A percentile compares a stretch with the other conserved stretches of the same genome.
Conservation (phyloP, 2,797 vertebrate genomes). For the Sylvilagus floridanus region DNA sequence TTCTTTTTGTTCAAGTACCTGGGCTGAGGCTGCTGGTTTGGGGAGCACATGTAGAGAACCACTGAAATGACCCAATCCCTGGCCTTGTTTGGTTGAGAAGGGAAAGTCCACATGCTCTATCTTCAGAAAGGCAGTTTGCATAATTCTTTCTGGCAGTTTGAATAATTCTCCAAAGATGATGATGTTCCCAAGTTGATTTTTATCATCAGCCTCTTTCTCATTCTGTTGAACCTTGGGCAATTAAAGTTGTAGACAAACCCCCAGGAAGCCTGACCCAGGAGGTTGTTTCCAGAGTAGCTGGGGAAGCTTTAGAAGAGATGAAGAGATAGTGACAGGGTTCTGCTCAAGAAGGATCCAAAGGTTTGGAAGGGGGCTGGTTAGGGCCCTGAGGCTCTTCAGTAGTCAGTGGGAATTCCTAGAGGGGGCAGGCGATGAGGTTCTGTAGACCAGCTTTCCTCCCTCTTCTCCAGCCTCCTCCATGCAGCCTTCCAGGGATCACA, state of each 20-base stretch:
- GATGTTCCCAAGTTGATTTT: neutral
- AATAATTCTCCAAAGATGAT: neutral
- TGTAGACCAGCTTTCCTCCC: neutral
- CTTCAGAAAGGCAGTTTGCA: neutral
- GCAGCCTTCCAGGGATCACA: neutral
- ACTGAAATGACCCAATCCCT: neutral
- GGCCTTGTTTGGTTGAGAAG: neutral
- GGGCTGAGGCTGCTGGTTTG: neutral
- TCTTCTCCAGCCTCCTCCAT: neutral
- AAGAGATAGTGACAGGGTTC: neutral
- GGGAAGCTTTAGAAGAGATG: neutral
- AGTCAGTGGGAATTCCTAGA: neutral
- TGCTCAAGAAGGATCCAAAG: neutral
- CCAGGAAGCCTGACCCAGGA: neutral
- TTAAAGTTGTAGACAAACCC: neutral
- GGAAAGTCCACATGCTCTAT: neutral
- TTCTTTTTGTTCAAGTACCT: constrained; percentile 5
- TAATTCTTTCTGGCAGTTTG: neutral
- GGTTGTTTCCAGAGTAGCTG: no score
- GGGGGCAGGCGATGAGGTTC: neutral
- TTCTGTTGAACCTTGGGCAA: neutral
- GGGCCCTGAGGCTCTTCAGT: neutral
- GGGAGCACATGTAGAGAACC: neutral
- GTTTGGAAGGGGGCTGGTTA: neutral
- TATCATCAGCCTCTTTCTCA: neutral